These are phyloP conservation scores for Montipora cactus DNA, from an alignment of 64 coral and sea anemone genomes.

Conservation along the genomic window DNA sequence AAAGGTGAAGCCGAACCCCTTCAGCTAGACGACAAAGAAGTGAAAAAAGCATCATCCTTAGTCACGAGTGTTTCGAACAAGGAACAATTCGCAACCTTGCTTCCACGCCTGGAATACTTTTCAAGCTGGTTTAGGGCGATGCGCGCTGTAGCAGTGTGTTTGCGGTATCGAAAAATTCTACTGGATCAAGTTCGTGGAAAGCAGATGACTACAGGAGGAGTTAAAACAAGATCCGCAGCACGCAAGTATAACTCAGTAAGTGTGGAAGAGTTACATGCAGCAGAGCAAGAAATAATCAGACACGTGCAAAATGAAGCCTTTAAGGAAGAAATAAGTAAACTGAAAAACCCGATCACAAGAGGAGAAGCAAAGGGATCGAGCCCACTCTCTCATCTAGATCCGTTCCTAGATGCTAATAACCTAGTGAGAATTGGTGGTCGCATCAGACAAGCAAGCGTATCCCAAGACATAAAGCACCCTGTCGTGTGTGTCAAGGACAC, in stretches of 20 bases:
- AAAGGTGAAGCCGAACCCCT: too few species aligned
- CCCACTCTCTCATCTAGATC: not conserved
- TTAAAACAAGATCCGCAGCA: not conserved
- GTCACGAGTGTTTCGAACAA: too few species aligned
- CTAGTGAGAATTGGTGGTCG: not conserved
- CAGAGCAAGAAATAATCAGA: conserved; percentile 16
- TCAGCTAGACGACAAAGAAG: too few species aligned
- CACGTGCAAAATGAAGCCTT: too few species aligned
- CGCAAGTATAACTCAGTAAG: not conserved
- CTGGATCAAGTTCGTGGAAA: not conserved
- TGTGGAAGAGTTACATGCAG: not conserved
- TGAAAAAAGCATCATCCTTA: too few species aligned
- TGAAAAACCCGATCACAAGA: not conserved
- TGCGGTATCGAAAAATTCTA: not conserved
- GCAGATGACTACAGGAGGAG: not conserved
- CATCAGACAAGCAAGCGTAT: not conserved
- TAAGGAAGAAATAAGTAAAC: conserved; percentile 3
- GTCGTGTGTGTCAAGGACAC: conserved; percentile 1
- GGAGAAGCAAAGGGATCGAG: not conserved
- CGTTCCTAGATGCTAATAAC: not conserved
- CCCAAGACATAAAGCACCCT: conserved; percentile 5
- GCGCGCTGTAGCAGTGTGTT: not conserved
- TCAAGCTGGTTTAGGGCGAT: not conserved
- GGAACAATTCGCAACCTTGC: not conserved
- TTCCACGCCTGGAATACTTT: conserved; percentile 2